phyloP scores from a whole-genome alignment of 2,113 vertebrate genomes.

The Romanogobio albipinnatus region DNA sequence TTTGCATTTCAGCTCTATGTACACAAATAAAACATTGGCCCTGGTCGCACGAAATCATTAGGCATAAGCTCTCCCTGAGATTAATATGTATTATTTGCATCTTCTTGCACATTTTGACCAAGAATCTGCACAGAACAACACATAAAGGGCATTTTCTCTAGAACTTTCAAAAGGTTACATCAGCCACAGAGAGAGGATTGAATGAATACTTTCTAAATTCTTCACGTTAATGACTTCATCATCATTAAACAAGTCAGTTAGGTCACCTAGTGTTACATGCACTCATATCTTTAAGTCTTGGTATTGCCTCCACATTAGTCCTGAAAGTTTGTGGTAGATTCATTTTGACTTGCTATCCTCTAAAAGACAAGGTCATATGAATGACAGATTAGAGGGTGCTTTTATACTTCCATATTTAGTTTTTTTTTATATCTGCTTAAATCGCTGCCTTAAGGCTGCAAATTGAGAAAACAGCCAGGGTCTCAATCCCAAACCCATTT shows the following conservation, averaged over 20 bases:
- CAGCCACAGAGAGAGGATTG: not conserved
- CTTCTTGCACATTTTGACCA: not conserved
- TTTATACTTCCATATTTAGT: constrained; percentile 67
- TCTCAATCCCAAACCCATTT: constrained; percentile 78
- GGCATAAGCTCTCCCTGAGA: not conserved
- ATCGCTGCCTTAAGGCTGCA: constrained; percentile 74
- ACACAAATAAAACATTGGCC: constrained; percentile 6
- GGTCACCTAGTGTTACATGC: not conserved
- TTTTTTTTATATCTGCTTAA: constrained; percentile 71
- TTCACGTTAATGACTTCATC: constrained; percentile 10
- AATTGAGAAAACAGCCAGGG: constrained; percentile 77
- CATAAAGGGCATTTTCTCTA: not conserved
- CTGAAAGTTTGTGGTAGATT: constrained; percentile 44
- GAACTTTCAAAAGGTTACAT: constrained; percentile 31
- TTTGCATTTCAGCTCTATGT: constrained; percentile 34
- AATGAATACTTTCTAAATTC: constrained; percentile 23
- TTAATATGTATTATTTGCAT: constrained; percentile 22
- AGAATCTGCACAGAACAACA: constrained; percentile 26
- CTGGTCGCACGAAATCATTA: not conserved
- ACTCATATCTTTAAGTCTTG: not conserved
- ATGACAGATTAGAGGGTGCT: constrained; percentile 67
- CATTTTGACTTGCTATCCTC: constrained; percentile 54
- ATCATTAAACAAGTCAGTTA: constrained; percentile 20
- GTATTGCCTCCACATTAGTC: not conserved
- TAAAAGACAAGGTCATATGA: constrained; percentile 74